These are phyloP conservation scores for Subacronicta megacephala DNA, from an alignment of 2,888 invertebrate genomes.

Conservation along the genomic window DNA sequence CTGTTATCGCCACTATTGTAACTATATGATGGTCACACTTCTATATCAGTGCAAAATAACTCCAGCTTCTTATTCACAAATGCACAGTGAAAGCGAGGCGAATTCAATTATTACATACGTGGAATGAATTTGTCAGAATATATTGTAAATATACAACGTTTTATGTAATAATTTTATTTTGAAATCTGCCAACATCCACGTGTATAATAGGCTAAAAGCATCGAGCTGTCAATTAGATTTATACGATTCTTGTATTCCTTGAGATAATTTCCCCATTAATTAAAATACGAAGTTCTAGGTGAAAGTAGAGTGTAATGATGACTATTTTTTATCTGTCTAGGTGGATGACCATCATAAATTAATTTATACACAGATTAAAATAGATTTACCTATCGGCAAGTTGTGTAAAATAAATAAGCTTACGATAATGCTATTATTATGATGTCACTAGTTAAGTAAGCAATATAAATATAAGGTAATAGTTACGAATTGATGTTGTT, in stretches of 20 bases:
- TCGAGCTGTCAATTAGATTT: conserved; percentile 87
- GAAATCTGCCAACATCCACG: conserved; percentile 85
- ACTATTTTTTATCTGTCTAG: conserved; percentile 89
- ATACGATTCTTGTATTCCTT: conserved; percentile 86
- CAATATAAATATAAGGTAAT: conserved; percentile 89
- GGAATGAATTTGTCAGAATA: conserved; percentile 81
- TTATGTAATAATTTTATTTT: conserved; percentile 86
- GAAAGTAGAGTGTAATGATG: conserved; percentile 85
- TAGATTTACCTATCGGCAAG: conserved; percentile 88
- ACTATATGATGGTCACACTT: conserved; percentile 73
- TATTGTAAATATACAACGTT: conserved; percentile 87
- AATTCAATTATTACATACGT: conserved; percentile 80
- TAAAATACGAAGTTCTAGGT: conserved; percentile 81
- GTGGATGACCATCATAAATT: conserved; percentile 88
- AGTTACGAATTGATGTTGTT: conserved; percentile 74
- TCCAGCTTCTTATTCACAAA: conserved; percentile 52
- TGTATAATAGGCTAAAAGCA: conserved; percentile 83
- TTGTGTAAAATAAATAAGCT: conserved; percentile 90
- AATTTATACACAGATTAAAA: conserved; percentile 88
- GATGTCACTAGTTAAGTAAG: conserved; percentile 90
- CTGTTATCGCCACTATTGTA: conserved; percentile 52
- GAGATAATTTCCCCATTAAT: conserved; percentile 77
- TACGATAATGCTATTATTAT: conserved; percentile 89
- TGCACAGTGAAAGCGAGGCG: conserved; percentile 83
- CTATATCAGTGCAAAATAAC: conserved; percentile 38